phyloP scores from a whole-genome alignment of 2,888 invertebrate species.

The Ophion ventricosus region DNA sequence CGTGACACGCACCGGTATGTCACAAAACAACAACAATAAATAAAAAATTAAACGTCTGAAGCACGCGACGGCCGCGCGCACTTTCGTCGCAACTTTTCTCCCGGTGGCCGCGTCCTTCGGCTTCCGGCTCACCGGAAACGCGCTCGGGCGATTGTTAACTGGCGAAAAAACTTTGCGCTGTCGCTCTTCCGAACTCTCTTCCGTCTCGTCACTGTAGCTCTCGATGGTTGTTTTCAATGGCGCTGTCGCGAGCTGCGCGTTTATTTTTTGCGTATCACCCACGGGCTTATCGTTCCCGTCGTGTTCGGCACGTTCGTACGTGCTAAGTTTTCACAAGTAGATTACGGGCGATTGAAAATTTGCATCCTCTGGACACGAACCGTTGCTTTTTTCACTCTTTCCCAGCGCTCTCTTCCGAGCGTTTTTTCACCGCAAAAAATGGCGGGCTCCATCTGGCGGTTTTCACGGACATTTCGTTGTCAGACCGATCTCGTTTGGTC shows the following conservation, averaged over 20 bases:
- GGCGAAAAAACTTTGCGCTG: background rate
- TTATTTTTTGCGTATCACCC: slow-evolving; percentile 8
- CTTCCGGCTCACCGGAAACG: slow-evolving; percentile 42
- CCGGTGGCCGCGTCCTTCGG: slow-evolving; percentile 56
- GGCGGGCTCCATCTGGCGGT: background rate
- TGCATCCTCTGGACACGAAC: no score
- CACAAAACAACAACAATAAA: background rate
- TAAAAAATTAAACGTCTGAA: background rate
- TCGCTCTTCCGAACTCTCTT: no score
- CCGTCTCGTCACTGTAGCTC: background rate
- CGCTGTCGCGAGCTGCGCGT: no score
- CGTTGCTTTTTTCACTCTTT: background rate
- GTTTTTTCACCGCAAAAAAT: background rate
- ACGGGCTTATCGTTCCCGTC: background rate
- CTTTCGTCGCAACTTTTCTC: slow-evolving; percentile 25
- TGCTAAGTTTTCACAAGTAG: no score
- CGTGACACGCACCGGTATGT: background rate
- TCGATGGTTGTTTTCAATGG: slow-evolving; percentile 5
- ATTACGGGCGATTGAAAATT: background rate
- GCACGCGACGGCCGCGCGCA: background rate
- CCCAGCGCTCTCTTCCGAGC: no score
- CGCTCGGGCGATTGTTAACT: slow-evolving; percentile 17
- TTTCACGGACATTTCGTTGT: background rate
- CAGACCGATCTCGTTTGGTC: background rate
- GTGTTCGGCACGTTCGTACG: no score